Evolutionary conservation across 64 coral and sea anemone species (phyloP), one percentile per base, ranked within the genome.

Genomic region (Stichodactyla helianthus): DNA sequence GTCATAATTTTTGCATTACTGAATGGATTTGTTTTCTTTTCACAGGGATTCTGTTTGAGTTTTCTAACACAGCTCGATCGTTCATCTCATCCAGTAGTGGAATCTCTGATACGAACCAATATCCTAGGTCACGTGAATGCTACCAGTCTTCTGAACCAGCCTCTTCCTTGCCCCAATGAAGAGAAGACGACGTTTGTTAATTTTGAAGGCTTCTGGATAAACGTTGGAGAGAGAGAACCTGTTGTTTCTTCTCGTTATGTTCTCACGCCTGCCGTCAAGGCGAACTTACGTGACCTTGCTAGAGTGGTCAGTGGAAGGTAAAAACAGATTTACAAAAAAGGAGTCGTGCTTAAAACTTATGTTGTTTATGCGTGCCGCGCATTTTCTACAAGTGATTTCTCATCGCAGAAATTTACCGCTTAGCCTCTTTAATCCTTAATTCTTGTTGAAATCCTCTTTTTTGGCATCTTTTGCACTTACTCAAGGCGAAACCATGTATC

Each of bases 141-240:
- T 11, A 84, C 61, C 35, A 95, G 93, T 55, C 84, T 99, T 11
- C 52, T 99, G 17, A 93, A 92, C 26, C 97, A 99, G 53, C 97
- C 97, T 6, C 51, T 99, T 8, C 85, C 80, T 15, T 83, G 60
- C 53, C 97, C 97, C 26, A 12, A 18, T 14, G 74, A 77, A 31
- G 74, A 86, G 6, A 54, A 70, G 4, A 87, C 89, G 85, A 59
- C 88, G 23, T 99, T 84, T 78, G 26, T 71, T 74, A 95, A 86
- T 68, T 99, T 99, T 91, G 93, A 99, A 86, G 97, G 97, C 12
- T 95, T 95, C 77, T 99, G 97, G 97, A 89, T 99, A 12, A 87
- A 88, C 12, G 74, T 77, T 35, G 97, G 97, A 8, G 89, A 88
- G 62, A 82, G 89, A 20, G 93, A 94, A 55, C 90, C 93, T 13